Conservation (phyloP, 37 sponge, comb jelly and placozoan species). For the Ianthella basta region DNA sequence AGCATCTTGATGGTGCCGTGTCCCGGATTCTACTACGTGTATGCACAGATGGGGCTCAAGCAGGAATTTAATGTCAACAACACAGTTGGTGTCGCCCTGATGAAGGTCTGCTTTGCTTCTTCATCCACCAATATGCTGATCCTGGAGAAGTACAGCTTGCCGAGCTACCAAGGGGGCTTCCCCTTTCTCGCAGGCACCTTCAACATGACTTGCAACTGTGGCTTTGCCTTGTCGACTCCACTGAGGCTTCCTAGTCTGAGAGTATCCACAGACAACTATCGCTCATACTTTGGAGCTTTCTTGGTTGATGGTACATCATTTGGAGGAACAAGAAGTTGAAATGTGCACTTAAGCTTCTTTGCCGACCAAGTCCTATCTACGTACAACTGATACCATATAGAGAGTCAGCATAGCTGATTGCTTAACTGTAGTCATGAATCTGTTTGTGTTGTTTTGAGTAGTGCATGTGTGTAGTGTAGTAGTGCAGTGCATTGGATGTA, state of each 20-base stretch:
- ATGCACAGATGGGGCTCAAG: not conserved
- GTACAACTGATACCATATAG: too few relatives aligned
- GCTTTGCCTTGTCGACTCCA: not conserved
- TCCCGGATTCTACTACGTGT: not conserved
- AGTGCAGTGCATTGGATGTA: too few relatives aligned
- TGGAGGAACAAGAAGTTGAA: not conserved
- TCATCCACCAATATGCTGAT: not conserved
- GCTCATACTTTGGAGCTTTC: constrained; percentile 9
- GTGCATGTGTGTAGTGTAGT: too few relatives aligned
- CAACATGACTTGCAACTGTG: not conserved
- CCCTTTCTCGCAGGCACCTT: constrained; percentile 20
- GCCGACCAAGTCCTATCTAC: too few relatives aligned
- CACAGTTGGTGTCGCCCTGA: not conserved
- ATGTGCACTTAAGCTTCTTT: too few relatives aligned
- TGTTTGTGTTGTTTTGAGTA: too few relatives aligned
- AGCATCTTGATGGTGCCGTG: not conserved
- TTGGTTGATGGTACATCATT: not conserved
- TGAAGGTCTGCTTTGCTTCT: not conserved
- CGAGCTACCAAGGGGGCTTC: not conserved
- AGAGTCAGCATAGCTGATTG: too few relatives aligned
- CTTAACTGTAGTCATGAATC: too few relatives aligned
- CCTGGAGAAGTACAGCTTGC: not conserved
- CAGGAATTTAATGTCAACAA: not conserved
- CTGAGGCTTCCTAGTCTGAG: too few relatives aligned
- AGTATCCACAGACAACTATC: not conserved